These are phyloP conservation scores for Eugnorisma glareosa DNA, from an alignment of 2,888 invertebrate genomes.

Conservation along the genomic window DNA sequence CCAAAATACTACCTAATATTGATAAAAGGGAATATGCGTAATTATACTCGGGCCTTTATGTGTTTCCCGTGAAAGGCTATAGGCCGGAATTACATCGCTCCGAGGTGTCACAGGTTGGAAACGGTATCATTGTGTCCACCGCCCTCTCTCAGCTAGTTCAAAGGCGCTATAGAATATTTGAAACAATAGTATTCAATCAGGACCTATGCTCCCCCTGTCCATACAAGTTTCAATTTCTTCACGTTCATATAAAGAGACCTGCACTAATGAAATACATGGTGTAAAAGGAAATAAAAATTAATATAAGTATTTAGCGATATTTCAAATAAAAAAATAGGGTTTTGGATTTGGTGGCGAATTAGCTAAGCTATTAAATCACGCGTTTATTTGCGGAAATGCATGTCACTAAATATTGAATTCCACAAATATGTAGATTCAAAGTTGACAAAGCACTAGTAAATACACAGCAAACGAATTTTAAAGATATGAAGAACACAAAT, in stretches of 20 bases:
- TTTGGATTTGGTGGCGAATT: neutral
- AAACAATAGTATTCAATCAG: conserved; percentile 7
- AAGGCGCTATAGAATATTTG: conserved; percentile 15
- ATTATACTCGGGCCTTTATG: neutral
- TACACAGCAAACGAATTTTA: neutral
- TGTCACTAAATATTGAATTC: neutral
- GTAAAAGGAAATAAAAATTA: neutral
- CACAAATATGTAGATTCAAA: neutral
- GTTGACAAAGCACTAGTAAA: neutral
- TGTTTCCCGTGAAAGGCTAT: neutral
- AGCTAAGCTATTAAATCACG: neutral
- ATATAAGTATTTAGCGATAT: neutral
- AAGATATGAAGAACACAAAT: neutral
- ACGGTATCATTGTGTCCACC: neutral
- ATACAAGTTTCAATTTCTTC: neutral
- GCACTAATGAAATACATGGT: neutral
- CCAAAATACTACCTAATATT: neutral
- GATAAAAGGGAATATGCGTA: neutral
- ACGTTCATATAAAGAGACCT: neutral
- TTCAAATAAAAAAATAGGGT: neutral
- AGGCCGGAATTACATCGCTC: neutral
- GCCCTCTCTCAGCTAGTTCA: neutral
- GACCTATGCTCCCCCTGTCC: neutral
- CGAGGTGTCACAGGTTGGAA: neutral
- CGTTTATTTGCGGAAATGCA: neutral